Percentiles rank a stretch among this genome's conserved stretches.
phyloP scores from a whole-genome alignment of 2,888 invertebrate genomes.

The Brenthis hecate region DNA sequence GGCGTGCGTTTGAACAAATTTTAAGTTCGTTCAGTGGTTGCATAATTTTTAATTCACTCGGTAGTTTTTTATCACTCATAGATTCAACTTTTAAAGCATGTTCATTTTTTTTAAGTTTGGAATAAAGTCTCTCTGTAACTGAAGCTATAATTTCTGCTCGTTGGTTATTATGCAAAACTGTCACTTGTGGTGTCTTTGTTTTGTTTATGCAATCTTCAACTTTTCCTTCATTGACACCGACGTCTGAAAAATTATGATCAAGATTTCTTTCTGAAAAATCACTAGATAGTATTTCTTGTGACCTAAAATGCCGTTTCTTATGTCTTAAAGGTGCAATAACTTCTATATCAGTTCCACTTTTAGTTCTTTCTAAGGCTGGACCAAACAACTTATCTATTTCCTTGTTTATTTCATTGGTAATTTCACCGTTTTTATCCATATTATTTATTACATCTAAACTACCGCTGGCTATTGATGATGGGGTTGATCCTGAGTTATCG shows the following conservation, averaged over 20 bases:
- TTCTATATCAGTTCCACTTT: conserved; percentile 71
- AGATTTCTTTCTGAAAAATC: conserved; percentile 47
- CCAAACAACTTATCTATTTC: conserved; percentile 72
- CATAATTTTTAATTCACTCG: conserved; percentile 48
- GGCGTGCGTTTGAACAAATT: conserved; percentile 83
- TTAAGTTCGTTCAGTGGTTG: conserved; percentile 78
- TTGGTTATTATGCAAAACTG: conserved; percentile 73
- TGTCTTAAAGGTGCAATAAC: conserved; percentile 64
- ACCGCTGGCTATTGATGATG: conserved; percentile 62
- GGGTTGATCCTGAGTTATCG: conserved; percentile 58
- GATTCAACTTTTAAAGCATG: conserved; percentile 68
- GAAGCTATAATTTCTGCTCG: conserved; percentile 87
- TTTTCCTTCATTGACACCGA: conserved; percentile 51
- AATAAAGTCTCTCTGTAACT: conserved; percentile 86
- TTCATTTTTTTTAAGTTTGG: conserved; percentile 80
- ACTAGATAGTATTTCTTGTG: conserved; percentile 70
- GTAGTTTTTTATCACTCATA: conserved; percentile 60
- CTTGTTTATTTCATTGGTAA: conserved; percentile 63
- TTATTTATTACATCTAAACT: conserved; percentile 65
- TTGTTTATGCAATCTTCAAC: conserved; percentile 48
- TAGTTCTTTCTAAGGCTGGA: conserved; percentile 69
- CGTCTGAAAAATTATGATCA: conserved; percentile 44
- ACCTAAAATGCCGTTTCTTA: conserved; percentile 71
- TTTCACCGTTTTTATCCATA: conserved; percentile 56
- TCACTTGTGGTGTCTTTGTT: conserved; percentile 51